A percentile compares a stretch with the other conserved stretches of the same genome.
Conservation (phyloP, 2,113 vertebrate species). For the Gasterosteus aculeatus region DNA sequence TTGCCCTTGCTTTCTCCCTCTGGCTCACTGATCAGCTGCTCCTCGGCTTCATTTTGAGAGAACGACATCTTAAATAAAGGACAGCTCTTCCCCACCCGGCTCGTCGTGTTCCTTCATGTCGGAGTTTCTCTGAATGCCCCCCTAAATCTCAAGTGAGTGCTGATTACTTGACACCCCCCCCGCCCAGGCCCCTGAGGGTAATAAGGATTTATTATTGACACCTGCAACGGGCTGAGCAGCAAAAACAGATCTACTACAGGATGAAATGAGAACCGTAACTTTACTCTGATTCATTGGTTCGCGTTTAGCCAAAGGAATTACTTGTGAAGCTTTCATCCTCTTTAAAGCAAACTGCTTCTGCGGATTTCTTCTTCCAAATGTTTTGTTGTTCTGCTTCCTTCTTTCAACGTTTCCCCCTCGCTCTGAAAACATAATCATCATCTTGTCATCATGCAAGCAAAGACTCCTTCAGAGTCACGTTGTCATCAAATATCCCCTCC, state of each 20-base stretch:
- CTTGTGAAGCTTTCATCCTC: neutral
- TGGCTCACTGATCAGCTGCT: too few relatives aligned
- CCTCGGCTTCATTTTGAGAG: too few relatives aligned
- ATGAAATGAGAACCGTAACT: neutral
- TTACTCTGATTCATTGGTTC: neutral
- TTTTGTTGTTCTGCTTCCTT: neutral
- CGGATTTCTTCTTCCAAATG: constrained; percentile 11
- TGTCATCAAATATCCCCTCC: constrained; percentile 41
- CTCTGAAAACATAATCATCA: constrained; percentile 36
- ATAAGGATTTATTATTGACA: neutral
- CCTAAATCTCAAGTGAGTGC: too few relatives aligned
- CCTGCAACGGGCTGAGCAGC: constrained; percentile 7
- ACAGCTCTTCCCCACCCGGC: too few relatives aligned
- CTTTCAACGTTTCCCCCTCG: constrained; percentile 9
- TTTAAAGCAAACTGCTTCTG: too few relatives aligned
- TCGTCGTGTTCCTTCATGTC: too few relatives aligned
- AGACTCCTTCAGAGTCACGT: neutral
- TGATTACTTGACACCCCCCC: too few relatives aligned
- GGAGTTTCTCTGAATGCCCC: too few relatives aligned
- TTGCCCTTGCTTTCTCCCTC: too few relatives aligned
- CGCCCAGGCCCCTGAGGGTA: too few relatives aligned
- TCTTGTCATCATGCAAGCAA: constrained; percentile 41
- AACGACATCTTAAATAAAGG: too few relatives aligned
- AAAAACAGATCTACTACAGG: too few relatives aligned
- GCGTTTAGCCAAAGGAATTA: constrained; percentile 20